Conservation (phyloP, 2,113 vertebrate genomes). For the Tamias sibiricus region DNA sequence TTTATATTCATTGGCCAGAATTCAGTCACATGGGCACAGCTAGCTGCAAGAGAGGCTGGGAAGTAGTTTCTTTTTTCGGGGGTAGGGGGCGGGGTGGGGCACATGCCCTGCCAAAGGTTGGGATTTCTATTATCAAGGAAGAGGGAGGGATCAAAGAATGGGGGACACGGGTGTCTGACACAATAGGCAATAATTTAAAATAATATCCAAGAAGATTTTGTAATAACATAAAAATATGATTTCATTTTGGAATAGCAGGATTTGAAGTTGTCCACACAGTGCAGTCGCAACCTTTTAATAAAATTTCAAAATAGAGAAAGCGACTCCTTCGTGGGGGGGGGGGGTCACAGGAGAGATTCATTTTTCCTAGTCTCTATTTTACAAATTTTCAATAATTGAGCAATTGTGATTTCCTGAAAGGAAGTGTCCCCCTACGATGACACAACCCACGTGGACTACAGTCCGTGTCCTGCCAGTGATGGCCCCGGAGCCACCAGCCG, state of each 20-base stretch:
- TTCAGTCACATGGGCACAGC: not conserved
- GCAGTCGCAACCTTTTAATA: not conserved
- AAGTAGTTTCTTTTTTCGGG: not conserved
- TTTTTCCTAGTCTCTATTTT: not conserved
- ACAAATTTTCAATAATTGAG: not conserved
- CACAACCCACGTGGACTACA: not conserved
- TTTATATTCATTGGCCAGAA: not conserved
- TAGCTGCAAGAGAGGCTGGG: conserved; percentile 41
- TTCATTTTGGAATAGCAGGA: not conserved
- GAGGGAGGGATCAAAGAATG: not conserved
- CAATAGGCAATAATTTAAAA: not conserved
- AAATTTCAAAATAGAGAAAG: conserved; percentile 10
- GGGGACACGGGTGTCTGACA: not conserved
- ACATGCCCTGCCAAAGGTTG: not conserved
- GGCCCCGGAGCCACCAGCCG: not conserved
- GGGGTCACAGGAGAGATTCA: not conserved
- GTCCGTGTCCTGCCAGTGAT: not conserved
- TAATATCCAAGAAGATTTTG: not conserved
- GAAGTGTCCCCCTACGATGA: not conserved
- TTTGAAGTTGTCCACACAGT: not conserved
- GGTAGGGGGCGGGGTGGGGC: no score
- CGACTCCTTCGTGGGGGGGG: not conserved
- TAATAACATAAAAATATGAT: not conserved
- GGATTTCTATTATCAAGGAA: not conserved
- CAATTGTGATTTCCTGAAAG: conserved; percentile 10